phyloP scores from a whole-genome alignment of 2,113 vertebrate species.

The Hydrochoerus hydrochaeris region DNA sequence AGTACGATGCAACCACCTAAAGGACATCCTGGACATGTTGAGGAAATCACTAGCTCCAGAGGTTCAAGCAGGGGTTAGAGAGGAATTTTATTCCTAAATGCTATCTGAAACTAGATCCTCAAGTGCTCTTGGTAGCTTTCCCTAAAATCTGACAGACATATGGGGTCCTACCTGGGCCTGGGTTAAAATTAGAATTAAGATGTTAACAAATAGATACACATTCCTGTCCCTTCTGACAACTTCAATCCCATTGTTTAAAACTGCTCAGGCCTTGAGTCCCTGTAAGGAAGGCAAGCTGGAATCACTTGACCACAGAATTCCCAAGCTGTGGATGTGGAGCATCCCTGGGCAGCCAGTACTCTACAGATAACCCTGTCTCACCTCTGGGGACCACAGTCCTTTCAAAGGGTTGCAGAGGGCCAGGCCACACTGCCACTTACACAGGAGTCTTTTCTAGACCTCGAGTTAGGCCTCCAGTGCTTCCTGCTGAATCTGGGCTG shows the following conservation, averaged over 20 bases:
- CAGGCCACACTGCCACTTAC: fast-evolving
- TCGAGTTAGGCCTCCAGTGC: fast-evolving
- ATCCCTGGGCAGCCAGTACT: not conserved
- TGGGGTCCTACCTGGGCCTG: not conserved
- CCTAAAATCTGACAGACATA: not conserved
- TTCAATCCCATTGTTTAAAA: not conserved
- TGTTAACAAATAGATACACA: too few species aligned
- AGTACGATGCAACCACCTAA: not conserved
- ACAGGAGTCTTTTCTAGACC: not conserved
- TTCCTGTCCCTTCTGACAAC: fast-evolving
- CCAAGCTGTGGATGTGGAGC: not conserved
- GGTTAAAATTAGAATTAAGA: not conserved
- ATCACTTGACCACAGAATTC: not conserved
- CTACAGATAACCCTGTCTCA: not conserved
- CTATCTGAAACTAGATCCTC: not conserved
- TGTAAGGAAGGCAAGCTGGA: not conserved
- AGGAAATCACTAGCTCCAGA: not conserved
- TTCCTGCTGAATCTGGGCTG: not conserved
- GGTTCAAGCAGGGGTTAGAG: not conserved
- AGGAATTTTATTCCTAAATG: not conserved
- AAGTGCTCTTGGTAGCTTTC: not conserved
- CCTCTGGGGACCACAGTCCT: not conserved
- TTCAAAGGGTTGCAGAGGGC: not conserved
- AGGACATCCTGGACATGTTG: fast-evolving
- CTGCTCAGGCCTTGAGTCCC: not conserved